A percentile compares a stretch with the other conserved stretches of the same genome.
phyloP scores from a whole-genome alignment of 2,888 invertebrate species.

The Peribatodes rhomboidaria region DNA sequence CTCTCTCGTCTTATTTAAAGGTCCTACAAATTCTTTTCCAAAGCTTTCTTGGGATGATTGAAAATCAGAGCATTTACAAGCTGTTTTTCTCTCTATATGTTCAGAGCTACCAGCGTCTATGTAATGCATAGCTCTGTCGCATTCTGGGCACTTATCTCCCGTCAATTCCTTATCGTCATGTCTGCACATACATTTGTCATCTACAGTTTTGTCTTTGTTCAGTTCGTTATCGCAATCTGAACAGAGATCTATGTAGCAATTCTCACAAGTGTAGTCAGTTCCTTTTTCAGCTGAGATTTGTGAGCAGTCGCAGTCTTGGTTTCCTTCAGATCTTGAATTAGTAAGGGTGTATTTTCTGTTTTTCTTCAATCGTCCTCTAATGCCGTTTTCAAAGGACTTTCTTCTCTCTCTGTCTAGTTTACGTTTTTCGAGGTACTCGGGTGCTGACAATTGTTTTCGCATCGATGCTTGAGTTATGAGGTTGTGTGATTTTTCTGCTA shows the following conservation, averaged over 20 bases:
- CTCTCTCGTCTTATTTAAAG: conserved; percentile 75
- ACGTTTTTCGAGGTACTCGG: conserved; percentile 95
- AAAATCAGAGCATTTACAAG: conserved; percentile 79
- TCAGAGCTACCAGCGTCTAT: conserved; percentile 78
- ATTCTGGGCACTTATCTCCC: conserved; percentile 77
- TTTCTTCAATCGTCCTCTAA: conserved; percentile 87
- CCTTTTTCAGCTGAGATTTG: conserved; percentile 78
- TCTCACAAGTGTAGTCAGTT: conserved; percentile 78
- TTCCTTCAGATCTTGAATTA: conserved; percentile 60
- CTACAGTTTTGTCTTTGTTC: conserved; percentile 62
- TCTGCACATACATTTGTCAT: conserved; percentile 69
- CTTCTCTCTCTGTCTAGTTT: conserved; percentile 90
- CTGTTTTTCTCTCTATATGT: conserved; percentile 71
- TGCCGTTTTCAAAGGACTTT: conserved; percentile 87
- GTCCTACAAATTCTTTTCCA: conserved; percentile 69
- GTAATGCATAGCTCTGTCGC: conserved; percentile 75
- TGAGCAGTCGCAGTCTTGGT: conserved; percentile 73
- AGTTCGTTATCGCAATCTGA: conserved; percentile 79
- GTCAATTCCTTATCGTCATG: conserved; percentile 57
- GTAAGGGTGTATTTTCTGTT: conserved; percentile 78
- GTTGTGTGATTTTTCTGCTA: conserved; percentile 87
- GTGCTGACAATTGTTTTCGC: conserved; percentile 93
- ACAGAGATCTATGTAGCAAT: conserved; percentile 77
- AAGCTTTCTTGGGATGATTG: conserved; percentile 83
- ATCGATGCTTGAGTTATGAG: conserved; percentile 86